phyloP scores from a whole-genome alignment of 92 coral and sea anemone genomes.

The Heteractis magnifica region DNA sequence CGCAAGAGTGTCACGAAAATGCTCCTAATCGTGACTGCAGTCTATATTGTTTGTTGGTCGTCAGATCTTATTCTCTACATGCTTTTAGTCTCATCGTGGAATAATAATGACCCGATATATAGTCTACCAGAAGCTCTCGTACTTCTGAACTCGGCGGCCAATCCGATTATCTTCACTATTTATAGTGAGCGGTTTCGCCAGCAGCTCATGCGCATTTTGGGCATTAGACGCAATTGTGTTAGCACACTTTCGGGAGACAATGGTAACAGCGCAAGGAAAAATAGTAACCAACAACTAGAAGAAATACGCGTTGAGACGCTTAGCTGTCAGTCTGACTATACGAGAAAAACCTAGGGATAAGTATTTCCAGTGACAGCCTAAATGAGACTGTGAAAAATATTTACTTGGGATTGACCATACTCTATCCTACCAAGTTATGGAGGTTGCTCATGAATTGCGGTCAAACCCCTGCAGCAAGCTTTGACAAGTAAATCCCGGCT shows the following conservation, averaged over 20 bases:
- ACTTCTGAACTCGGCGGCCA: conserved; percentile 17
- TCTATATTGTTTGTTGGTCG: conserved; percentile 49
- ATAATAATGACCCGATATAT: conserved; percentile 1
- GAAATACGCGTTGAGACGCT: neutral
- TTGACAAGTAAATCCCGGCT: neutral
- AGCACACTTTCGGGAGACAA: neutral
- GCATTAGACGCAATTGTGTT: neutral
- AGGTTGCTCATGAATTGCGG: too few species aligned
- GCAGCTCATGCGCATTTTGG: conserved; percentile 5
- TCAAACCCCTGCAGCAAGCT: too few species aligned
- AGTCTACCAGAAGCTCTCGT: conserved; percentile 22
- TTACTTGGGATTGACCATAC: neutral
- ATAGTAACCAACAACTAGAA: neutral
- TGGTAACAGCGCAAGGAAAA: neutral
- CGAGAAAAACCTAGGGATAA: neutral
- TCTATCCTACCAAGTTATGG: too few species aligned
- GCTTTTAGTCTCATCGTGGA: conserved; percentile 33
- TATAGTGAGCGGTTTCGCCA: conserved; percentile 33
- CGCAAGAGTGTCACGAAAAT: conserved; percentile 54
- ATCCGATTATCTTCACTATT: conserved; percentile 25
- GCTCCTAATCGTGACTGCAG: conserved; percentile 40
- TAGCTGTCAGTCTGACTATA: conserved; percentile 1
- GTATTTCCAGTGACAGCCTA: neutral
- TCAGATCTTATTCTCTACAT: conserved; percentile 36
- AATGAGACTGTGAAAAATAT: neutral